A percentile compares a stretch with the other conserved stretches of the same genome.
Evolutionary conservation across 2,888 invertebrate species (phyloP).

Genomic region (Hyalella azteca): DNA sequence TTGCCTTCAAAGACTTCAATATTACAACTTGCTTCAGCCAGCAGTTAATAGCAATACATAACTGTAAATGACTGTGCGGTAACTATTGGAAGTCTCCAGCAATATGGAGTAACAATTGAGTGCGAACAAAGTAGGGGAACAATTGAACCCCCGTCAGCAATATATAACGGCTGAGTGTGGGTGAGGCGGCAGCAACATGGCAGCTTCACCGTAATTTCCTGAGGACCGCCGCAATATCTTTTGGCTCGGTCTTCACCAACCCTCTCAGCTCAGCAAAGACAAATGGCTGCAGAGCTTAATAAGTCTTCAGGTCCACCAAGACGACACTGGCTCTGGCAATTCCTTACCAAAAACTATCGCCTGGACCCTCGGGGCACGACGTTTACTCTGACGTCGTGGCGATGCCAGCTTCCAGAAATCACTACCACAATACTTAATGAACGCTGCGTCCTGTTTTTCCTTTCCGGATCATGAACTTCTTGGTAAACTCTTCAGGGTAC

Average conservation of each 20-base stretch:
- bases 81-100: too few relatives aligned
- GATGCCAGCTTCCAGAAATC: conserved; percentile 12
- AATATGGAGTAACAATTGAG: too few relatives aligned
- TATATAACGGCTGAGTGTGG: conserved; percentile 6
- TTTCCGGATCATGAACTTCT: not conserved
- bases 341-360: conserved; percentile 24
- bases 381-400: not conserved
- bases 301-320: conserved; percentile 33
- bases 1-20: too few relatives aligned
- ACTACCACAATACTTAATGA: conserved; percentile 1
- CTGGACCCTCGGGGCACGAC: not conserved
- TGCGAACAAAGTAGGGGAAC: too few relatives aligned
- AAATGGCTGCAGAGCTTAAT: conserved; percentile 37
- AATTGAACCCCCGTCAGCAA: conserved; percentile 16
- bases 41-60: too few relatives aligned
- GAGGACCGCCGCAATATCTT: conserved; percentile 32
- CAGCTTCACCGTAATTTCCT: conserved; percentile 32
- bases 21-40: too few relatives aligned
- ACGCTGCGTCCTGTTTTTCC: not conserved
- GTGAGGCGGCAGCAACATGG: conserved; percentile 6
- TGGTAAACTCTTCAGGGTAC: not conserved
- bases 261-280: conserved; percentile 32
- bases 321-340: conserved; percentile 9
- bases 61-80: too few relatives aligned
- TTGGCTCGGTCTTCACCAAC: conserved; percentile 33